Base-by-base conservation (phyloP, 2,797 vertebrate species). In the Furcifer pardalis region DNA sequence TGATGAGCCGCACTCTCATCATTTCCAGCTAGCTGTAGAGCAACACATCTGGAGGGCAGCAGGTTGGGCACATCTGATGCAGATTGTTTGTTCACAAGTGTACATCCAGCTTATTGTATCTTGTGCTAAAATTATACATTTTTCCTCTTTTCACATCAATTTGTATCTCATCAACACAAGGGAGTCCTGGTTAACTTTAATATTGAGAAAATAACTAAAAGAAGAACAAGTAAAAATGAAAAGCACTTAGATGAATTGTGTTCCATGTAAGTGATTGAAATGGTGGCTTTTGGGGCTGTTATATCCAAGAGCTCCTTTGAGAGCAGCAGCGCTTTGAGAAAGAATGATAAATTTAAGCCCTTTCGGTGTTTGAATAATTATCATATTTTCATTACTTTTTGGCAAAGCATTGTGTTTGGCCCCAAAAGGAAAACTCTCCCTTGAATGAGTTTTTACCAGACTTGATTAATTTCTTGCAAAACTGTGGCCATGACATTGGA, bases 391-490 rank as follows among this genome's bases (percentile, higher is more conserved):
- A 3, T 52, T 60, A 35, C 46, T 85, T 85, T 56, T 60, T 42
- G 15, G n/a, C 25, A 80, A 80, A 85, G 66, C 21, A 23, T 46
- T 13, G 56, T 13, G 17, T 75, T 69, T 44, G 42, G n/a, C 30
- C 62, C 46, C 40, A 35, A 21, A 69, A 49, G 73, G 63, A 69
- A 81, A 35, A 27, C 62, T 80, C 69, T 21, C 44, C 27, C 35
- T 73, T 59, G 25, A 81, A 77, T 77, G 49, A 17, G 6, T 68
- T 76, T 71, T 85, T 68, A 76, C 76, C 49, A 69, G 30, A 76
- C n/a, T 68, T 81, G 72, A 81, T 85, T 81, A 76, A 66, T 80
- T 73, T 84, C 83, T 79, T 46, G 60, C 68, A 65, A 25, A 62
- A 66, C 19, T 42, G 15, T 44, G 46, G 15, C 40, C 5, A 69